phyloP scores from a whole-genome alignment of 92 coral and sea anemone species.

The Siderastrea radians region DNA sequence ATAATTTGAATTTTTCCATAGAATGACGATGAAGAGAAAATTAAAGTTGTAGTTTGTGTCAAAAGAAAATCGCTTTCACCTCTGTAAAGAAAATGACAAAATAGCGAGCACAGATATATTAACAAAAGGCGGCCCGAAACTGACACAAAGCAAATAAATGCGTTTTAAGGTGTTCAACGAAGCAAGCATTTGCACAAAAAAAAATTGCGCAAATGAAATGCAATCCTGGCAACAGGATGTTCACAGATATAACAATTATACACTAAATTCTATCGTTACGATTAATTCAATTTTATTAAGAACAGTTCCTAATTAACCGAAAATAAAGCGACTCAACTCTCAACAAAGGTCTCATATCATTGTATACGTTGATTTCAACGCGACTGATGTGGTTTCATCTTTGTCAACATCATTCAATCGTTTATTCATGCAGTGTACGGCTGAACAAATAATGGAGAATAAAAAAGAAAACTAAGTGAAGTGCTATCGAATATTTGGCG shows the following conservation, averaged over 20 bases:
- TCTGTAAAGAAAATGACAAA: conserved; percentile 13
- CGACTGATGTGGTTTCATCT: neutral
- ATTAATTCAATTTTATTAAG: neutral
- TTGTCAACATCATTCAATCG: neutral
- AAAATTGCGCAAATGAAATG: conserved; percentile 8
- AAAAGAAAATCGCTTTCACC: neutral
- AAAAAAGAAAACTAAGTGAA: neutral
- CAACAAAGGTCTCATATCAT: neutral
- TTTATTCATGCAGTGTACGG: neutral
- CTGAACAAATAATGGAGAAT: conserved; percentile 2
- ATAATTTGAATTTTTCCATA: too few species aligned
- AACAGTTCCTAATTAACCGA: too few species aligned
- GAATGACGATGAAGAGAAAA: too few species aligned
- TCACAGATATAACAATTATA: neutral
- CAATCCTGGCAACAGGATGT: neutral
- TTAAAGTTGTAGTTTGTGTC: neutral
- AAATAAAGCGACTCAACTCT: too few species aligned
- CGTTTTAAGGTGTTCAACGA: neutral
- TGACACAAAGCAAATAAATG: neutral
- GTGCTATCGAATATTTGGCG: neutral
- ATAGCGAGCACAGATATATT: neutral
- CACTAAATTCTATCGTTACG: neutral
- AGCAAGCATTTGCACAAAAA: conserved; percentile 9
- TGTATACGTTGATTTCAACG: neutral
- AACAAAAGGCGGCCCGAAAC: conserved; percentile 1